A percentile compares a stretch with the other conserved stretches of the same genome.
These are phyloP conservation scores for Sceloporus undulatus DNA, from an alignment of 2,113 vertebrate genomes.

Conservation along the genomic window DNA sequence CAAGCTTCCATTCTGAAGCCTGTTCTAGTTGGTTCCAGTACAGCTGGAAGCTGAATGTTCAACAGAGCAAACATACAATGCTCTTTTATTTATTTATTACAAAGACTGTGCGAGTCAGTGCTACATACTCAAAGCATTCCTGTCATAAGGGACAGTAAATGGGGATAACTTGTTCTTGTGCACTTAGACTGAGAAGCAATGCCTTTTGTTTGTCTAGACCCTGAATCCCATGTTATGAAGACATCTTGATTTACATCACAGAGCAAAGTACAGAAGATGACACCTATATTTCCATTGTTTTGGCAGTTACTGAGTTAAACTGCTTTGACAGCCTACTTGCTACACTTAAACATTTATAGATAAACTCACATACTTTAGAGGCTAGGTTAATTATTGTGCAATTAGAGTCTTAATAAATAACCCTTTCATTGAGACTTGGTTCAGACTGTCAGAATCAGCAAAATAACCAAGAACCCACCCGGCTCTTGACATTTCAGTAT, in stretches of 20 bases:
- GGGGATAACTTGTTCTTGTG: no score
- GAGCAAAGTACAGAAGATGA: not conserved
- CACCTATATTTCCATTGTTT: not conserved
- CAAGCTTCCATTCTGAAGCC: no score
- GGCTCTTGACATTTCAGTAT: constrained; percentile 15
- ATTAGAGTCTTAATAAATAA: constrained; percentile 41
- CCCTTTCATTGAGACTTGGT: constrained; percentile 31
- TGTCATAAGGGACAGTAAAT: not conserved
- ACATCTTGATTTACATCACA: constrained; percentile 4
- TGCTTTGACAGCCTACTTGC: constrained; percentile 31
- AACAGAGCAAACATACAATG: no score
- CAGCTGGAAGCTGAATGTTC: no score
- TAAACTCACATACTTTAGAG: constrained; percentile 15
- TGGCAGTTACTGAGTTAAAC: constrained; percentile 6
- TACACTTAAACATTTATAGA: constrained; percentile 20
- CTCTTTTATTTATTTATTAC: no score
- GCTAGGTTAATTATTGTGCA: constrained; percentile 37
- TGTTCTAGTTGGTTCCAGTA: no score
- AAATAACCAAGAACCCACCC: constrained; percentile 4
- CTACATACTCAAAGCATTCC: not conserved
- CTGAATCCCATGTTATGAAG: not conserved
- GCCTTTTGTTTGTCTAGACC: no score
- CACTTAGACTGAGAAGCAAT: no score
- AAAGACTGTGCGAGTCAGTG: not conserved
- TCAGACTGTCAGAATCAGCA: constrained; percentile 7